These are phyloP conservation scores for Leptobrachium leishanense DNA, from an alignment of 2,113 vertebrate genomes.

Conservation along the genomic window DNA sequence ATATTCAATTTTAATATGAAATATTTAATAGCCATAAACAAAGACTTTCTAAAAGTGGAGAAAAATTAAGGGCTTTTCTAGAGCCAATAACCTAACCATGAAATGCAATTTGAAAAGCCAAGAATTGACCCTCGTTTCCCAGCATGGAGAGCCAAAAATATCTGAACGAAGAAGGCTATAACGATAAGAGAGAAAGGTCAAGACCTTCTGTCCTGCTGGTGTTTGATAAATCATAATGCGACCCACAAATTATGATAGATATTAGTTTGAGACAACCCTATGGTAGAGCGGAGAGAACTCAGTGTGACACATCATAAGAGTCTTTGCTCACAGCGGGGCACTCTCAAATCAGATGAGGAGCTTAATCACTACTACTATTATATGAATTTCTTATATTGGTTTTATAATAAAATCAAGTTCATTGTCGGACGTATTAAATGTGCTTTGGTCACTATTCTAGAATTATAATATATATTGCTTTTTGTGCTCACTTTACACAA, in stretches of 20 bases:
- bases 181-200: conserved; percentile 22
- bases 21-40: conserved; percentile 58
- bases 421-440: too few relatives aligned
- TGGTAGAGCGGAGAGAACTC: not conserved
- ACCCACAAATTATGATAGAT: conserved; percentile 40
- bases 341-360: too few relatives aligned
- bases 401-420: too few relatives aligned
- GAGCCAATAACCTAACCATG: conserved; percentile 50
- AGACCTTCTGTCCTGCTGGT: conserved; percentile 21
- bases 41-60: conserved; percentile 51
- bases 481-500: too few relatives aligned
- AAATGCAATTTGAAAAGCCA: conserved; percentile 51
- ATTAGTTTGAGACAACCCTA: conserved; percentile 8
- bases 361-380: too few relatives aligned
- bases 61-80: conserved; percentile 56
- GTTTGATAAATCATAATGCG: conserved; percentile 35
- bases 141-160: conserved; percentile 48
- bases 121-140: conserved; percentile 50
- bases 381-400: too few relatives aligned
- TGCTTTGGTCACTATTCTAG: too few relatives aligned
- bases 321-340: too few relatives aligned
- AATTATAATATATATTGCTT: too few relatives aligned
- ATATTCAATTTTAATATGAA: conserved; percentile 60
- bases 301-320: too few relatives aligned
- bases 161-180: conserved; percentile 1